A percentile compares a stretch with the other conserved stretches of the same genome.
Conservation (phyloP, 2,797 vertebrate species). For the Falco biarmicus region DNA sequence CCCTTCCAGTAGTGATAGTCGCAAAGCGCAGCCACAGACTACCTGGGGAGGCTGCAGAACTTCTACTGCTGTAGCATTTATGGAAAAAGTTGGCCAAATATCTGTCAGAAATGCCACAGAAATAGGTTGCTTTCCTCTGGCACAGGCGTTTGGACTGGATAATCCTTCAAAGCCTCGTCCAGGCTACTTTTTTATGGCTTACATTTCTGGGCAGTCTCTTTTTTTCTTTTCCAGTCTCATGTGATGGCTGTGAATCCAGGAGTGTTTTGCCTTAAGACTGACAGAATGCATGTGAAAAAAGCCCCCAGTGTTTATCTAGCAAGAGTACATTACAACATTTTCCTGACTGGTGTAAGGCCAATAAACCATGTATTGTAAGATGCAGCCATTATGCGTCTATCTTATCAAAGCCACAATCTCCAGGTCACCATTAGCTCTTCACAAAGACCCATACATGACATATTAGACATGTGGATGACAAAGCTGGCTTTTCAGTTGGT, state of each 20-base stretch:
- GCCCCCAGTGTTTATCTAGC: not conserved
- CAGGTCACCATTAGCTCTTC: not conserved
- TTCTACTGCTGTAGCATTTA: not conserved
- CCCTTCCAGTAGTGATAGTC: not conserved
- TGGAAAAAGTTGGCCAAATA: not conserved
- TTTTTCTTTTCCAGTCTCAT: not conserved
- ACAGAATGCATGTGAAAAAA: not conserved
- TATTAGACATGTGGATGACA: not conserved
- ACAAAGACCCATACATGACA: not conserved
- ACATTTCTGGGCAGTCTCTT: not conserved
- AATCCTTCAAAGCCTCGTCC: not conserved
- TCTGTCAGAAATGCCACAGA: not conserved
- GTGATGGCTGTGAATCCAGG: not conserved
- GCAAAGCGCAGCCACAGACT: not conserved
- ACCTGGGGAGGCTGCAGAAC: not conserved
- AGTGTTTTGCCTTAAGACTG: not conserved
- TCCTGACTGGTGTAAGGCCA: not conserved
- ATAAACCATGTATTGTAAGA: not conserved
- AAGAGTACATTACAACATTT: not conserved
- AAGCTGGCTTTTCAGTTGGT: not conserved
- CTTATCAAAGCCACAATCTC: not conserved
- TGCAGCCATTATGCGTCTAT: not conserved
- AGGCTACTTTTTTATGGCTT: not conserved
- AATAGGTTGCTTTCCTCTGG: not conserved
- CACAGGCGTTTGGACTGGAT: not conserved